Conservation (phyloP, 1,140 invertebrate genomes). For the Glossosoma conforme region DNA sequence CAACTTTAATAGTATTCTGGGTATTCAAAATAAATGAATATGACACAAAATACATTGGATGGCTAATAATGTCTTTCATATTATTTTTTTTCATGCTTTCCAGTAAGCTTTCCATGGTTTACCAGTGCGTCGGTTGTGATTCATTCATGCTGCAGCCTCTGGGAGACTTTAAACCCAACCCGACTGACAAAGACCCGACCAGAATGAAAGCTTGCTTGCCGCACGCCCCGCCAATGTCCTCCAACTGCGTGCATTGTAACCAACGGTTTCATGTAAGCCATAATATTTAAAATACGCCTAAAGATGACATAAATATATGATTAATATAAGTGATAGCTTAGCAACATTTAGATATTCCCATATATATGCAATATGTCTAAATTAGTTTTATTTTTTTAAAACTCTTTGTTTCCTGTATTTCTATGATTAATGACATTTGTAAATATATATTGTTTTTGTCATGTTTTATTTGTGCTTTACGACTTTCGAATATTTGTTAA, state of each 20-base stretch:
- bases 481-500: too few relatives aligned
- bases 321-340: too few relatives aligned
- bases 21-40: background rate
- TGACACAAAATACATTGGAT: background rate
- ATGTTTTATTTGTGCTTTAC: too few relatives aligned
- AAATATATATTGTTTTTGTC: too few relatives aligned
- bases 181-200: conserved; percentile 51
- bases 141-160: conserved; percentile 71
- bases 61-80: background rate
- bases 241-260: conserved; percentile 72
- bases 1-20: too few relatives aligned
- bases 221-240: conserved; percentile 58
- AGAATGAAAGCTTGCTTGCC: conserved; percentile 63
- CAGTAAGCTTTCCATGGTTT: conserved; percentile 80
- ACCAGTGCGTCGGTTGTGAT: conserved; percentile 86
- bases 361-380: too few relatives aligned
- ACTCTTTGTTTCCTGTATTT: too few relatives aligned
- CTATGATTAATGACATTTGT: too few relatives aligned
- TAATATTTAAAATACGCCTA: too few relatives aligned
- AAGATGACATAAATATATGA: too few relatives aligned
- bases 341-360: too few relatives aligned
- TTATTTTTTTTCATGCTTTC: conserved; percentile 32
- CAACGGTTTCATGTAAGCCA: conserved; percentile 65
- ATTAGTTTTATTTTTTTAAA: too few relatives aligned
- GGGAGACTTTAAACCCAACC: conserved; percentile 57